Percentiles rank a stretch among this genome's conserved stretches.
These are phyloP conservation scores for Idris sp. DNA, from an alignment of 1,140 invertebrate genomes.

Conservation along the genomic window DNA sequence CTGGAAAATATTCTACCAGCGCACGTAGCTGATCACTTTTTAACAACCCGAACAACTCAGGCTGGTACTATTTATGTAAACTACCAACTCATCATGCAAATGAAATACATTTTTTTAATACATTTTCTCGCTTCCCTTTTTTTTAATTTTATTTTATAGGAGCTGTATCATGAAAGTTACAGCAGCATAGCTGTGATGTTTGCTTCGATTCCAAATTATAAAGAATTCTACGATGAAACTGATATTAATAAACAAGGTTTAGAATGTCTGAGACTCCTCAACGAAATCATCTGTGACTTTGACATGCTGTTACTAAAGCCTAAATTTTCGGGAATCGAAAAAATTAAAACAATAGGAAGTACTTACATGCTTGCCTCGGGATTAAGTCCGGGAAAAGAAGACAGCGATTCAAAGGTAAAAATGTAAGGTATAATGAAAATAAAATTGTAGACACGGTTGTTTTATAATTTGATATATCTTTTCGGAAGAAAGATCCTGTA, in stretches of 20 bases:
- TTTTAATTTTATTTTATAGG: constrained; percentile 77
- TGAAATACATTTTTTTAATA: too few species aligned
- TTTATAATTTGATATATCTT: neutral
- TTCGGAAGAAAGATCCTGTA: constrained; percentile 81
- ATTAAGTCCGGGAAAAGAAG: constrained; percentile 91
- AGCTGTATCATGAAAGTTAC: constrained; percentile 96
- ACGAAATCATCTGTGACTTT: constrained; percentile 99
- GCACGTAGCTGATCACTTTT: constrained; percentile 96
- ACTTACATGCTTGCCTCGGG: constrained; percentile 99
- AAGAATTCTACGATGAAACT: constrained; percentile 98
- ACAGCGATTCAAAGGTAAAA: constrained; percentile 81
- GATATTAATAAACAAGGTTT: constrained; percentile 98
- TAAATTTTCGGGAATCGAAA: constrained; percentile 97
- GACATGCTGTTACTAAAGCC: constrained; percentile 96
- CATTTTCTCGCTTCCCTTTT: too few species aligned
- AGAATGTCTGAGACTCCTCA: constrained; percentile 95
- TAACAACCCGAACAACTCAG: constrained; percentile 81
- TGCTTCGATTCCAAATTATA: constrained; percentile 98
- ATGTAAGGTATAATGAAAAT: neutral
- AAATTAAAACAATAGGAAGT: constrained; percentile 99
- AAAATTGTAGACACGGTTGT: too few species aligned
- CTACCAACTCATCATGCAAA: too few species aligned
- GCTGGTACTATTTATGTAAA: too few species aligned
- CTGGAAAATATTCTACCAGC: constrained; percentile 97
- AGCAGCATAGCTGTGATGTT: constrained; percentile 98